Conservation (phyloP, 92 coral and sea anemone species). For the Epizoanthus fatuus region DNA sequence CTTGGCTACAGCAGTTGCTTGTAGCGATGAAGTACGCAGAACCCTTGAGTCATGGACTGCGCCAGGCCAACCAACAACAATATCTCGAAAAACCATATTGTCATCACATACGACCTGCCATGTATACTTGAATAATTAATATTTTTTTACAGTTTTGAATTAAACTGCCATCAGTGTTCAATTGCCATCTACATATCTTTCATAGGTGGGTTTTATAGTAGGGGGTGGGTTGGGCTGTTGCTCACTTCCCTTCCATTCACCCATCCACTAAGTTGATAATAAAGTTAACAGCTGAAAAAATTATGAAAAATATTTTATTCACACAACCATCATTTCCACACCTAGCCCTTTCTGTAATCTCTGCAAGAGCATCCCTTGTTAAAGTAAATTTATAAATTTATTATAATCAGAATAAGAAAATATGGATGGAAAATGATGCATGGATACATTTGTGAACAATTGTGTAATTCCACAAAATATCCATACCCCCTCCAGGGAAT, state of each 20-base stretch:
- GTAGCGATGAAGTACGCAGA: conserved; percentile 68
- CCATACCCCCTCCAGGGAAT: background rate
- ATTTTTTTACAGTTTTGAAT: conserved; percentile 1
- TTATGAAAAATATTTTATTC: background rate
- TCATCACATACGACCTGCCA: conserved; percentile 79
- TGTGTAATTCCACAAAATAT: too few species aligned
- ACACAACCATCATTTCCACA: background rate
- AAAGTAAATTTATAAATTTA: too few species aligned
- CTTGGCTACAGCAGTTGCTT: conserved; percentile 61
- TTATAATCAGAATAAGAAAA: too few species aligned
- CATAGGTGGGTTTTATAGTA: background rate
- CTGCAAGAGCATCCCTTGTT: too few species aligned
- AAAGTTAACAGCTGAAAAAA: too few species aligned
- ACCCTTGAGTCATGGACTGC: conserved; percentile 77
- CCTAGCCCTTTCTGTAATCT: too few species aligned
- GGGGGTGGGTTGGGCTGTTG: background rate
- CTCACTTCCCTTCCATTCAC: too few species aligned
- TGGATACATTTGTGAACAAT: too few species aligned
- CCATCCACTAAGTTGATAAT: too few species aligned
- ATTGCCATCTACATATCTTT: background rate
- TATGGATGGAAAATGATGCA: too few species aligned
- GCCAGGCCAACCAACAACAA: conserved; percentile 82
- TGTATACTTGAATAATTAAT: conserved; percentile 17
- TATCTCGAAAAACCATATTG: conserved; percentile 74
- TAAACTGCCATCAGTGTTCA: background rate